Conservation (phyloP, 1,140 invertebrate genomes). For the Brachionus sp. region DNA sequence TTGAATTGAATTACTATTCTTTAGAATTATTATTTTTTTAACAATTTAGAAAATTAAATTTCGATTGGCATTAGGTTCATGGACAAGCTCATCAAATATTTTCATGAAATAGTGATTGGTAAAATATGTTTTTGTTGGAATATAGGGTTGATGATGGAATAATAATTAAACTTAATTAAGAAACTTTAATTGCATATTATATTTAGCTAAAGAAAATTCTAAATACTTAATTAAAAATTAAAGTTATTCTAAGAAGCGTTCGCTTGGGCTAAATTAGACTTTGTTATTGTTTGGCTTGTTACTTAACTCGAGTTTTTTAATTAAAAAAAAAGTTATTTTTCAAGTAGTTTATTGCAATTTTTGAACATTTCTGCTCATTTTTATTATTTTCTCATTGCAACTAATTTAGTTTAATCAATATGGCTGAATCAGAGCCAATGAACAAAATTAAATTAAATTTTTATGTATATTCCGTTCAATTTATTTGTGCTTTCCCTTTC, state of each 20-base stretch:
- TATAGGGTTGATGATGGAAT: neutral
- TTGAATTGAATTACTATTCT: neutral
- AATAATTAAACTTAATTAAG: neutral
- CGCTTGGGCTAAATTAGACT: neutral
- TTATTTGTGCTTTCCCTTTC: neutral
- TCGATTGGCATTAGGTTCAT: neutral
- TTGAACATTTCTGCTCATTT: slow-evolving; percentile 3
- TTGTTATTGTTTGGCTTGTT: slow-evolving; percentile 8
- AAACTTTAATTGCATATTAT: neutral
- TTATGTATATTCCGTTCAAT: neutral
- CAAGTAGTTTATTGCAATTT: slow-evolving; percentile 3
- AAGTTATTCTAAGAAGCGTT: slow-evolving; percentile 8
- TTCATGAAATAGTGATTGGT: neutral
- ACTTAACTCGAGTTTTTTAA: neutral
- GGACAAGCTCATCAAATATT: neutral
- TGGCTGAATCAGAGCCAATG: neutral
- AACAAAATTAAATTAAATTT: slow-evolving; percentile 8
- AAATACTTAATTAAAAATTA: slow-evolving; percentile 13
- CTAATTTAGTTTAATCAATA: slow-evolving; percentile 5
- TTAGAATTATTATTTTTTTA: too few species aligned
- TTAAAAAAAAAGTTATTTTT: slow-evolving; percentile 13
- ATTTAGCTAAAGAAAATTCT: neutral
- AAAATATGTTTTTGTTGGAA: neutral
- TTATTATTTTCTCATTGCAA: neutral
- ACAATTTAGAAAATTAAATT: neutral